Base-by-base conservation (phyloP, 1,140 invertebrate genomes). In the Mercenaria mercenaria region DNA sequence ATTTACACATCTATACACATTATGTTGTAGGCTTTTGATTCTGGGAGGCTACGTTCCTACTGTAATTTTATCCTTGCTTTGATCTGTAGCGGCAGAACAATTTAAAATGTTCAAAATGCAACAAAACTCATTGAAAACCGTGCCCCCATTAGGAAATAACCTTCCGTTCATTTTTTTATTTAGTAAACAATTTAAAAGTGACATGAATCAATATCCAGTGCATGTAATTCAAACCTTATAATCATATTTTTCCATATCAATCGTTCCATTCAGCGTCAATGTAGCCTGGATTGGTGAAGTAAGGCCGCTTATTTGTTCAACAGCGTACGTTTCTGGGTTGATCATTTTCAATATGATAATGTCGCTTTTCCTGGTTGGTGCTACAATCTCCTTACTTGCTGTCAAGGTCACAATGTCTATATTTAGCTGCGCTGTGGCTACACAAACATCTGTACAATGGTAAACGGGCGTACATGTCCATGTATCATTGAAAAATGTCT, bases 381-480 rank as follows among this genome's bases (percentile, higher is more conserved):
- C 39, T 0, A 74, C 47, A 32, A 59, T 15, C 4, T 32, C 26
- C 11, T 20, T 67, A 8, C 15, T 15, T 3, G 81, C 39, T n/a
- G 82, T 72, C 8, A 56, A 34, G 11, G 82, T 47, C 3, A 85
- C 50, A 41, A 29, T 72, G 61, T 85, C 82, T 34, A 72, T 29
- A 20, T 85, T 85, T n/a, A 85, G 23, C 61, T 85, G 82, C 34
- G 67, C 82, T 61, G 61, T 50, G 4, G 82, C 67, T 10, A 85
- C 67, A 29, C 82, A 85, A 8, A 85, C 67, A 41, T 85, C 64
- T 18, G 23, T 26, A 26, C 82, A 85, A 1, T 32, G 23, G 23
- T 0, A 10, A 23, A 34, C 32, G 0, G n/a, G 0, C 10, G 67
- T 56, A 39, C 82, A 85, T 1, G 13, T n/a, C 82, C 82, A 85